These are phyloP conservation scores for Excalfactoria chinensis DNA, from an alignment of 2,113 vertebrate species.

Conservation along the genomic window DNA sequence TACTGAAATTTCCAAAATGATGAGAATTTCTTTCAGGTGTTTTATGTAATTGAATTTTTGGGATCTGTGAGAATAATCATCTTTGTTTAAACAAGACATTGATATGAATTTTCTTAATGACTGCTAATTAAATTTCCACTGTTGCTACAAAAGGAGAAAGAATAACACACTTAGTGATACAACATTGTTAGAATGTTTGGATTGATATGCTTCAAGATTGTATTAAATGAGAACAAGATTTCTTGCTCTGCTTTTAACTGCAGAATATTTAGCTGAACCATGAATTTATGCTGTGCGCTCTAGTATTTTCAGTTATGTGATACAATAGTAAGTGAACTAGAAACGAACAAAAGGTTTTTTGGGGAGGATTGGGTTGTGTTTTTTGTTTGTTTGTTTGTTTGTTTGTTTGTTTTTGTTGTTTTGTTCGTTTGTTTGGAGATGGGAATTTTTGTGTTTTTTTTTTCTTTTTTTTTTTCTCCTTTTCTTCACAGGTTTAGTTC, in stretches of 20 bases:
- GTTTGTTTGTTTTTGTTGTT: background rate
- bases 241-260: conserved; percentile 61
- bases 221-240: conserved; percentile 18
- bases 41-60: conserved; percentile 61
- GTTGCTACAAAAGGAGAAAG: conserved; percentile 41
- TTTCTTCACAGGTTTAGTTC: background rate
- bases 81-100: conserved; percentile 65
- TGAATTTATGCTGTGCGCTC: background rate
- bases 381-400: background rate
- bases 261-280: conserved; percentile 37
- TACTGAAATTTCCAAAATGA: conserved; percentile 20
- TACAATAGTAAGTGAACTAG: conserved; percentile 22
- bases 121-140: conserved; percentile 61
- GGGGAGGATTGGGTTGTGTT: too few species aligned
- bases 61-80: conserved; percentile 62
- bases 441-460: background rate
- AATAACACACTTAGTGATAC: background rate
- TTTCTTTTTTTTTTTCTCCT: background rate
- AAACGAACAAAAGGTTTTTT: background rate
- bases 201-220: conserved; percentile 5
- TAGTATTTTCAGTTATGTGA: conserved; percentile 36
- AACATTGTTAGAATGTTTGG: conserved; percentile 26
- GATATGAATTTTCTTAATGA: conserved; percentile 46
- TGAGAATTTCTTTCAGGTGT: conserved; percentile 45
- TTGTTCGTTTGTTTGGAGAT: background rate